Evolutionary conservation across 2,113 vertebrate species (phyloP).

Genomic region (Hucho hucho): DNA sequence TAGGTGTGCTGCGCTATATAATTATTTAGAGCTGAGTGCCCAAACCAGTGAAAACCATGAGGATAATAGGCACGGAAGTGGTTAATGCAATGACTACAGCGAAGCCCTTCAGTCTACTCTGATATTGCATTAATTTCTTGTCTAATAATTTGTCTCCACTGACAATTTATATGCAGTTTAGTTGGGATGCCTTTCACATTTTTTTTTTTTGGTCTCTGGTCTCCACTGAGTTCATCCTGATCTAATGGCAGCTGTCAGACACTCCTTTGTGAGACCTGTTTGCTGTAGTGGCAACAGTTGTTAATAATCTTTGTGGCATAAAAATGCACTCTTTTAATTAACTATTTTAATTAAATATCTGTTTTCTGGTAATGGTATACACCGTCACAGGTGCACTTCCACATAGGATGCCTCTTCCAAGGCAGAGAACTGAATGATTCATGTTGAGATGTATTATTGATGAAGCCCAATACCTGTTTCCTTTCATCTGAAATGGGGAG

Average conservation of each 20-base stretch:
- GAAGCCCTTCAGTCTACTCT: too few relatives aligned
- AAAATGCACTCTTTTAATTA: conserved; percentile 39
- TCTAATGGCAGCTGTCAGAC: conserved; percentile 52
- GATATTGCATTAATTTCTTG: too few relatives aligned
- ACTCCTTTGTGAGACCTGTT: conserved; percentile 48
- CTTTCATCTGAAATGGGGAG: conserved; percentile 13
- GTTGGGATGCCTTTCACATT: too few relatives aligned
- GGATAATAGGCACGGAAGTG: too few relatives aligned
- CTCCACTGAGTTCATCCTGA: neutral
- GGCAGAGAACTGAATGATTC: conserved; percentile 39
- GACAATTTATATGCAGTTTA: too few relatives aligned
- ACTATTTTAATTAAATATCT: conserved; percentile 35
- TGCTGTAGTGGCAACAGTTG: conserved; percentile 32
- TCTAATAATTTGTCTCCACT: too few relatives aligned
- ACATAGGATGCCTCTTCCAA: conserved; percentile 31
- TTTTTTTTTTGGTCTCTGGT: too few relatives aligned
- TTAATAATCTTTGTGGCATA: conserved; percentile 41
- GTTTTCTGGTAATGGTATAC: conserved; percentile 41
- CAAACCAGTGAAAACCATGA: conserved; percentile 36
- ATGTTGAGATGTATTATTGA: conserved; percentile 48
- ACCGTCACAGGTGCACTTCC: conserved; percentile 37
- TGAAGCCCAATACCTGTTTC: conserved; percentile 26
- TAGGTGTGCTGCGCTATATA: conserved; percentile 41
- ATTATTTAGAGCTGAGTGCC: conserved; percentile 37
- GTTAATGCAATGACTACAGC: too few relatives aligned